Base-by-base conservation (phyloP, 2,113 vertebrate genomes). In the Sebastes schlegelii region DNA sequence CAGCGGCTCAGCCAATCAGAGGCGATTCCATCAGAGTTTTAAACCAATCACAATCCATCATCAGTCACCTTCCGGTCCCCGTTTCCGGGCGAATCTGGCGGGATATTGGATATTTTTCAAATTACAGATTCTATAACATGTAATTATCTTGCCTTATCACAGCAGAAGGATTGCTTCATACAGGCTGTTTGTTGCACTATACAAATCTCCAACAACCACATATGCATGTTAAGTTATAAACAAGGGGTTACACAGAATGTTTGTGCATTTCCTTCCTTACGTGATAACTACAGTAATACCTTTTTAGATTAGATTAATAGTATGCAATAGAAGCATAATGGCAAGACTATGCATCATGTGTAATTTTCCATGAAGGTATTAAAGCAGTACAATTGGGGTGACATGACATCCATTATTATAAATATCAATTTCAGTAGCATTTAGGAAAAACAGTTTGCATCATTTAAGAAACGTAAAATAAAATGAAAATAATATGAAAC, bases 1-100 rank as follows among this genome's bases (percentile, higher is more conserved):
- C 52, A 71, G 51, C 19, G 2, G 1, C 23, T 55, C n/a, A 83
- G 60, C 94, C 94, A 94, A 95, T 94, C 91, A 84, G 61, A 54
- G 52, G 0, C 66, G 34, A 84, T 10, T 17, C 2, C 2, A 0
- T 0, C 4, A 4, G 6, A 21, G 2, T 0, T 14, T 4, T 68
- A 0, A 61, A 65, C 93, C 92, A 93, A 92, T 93, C 85, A 83
- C 4, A 62, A 19, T 0, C 10, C 40, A 14, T 0, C 0, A 5
- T 2, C 3, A 0, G 5, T 0, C 75, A 5, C 1, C 26, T 61
- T 86, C 49, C 62, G 34, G 14, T 42, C 1, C 0, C 0, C 1
- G 40, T 40, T 82, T 80, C 58, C 34, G 34, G 45, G 1, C 1
- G 46, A 82, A 80, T 89, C 4, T 86, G 89, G 92, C 90, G 93